Evolutionary conservation across 2,888 invertebrate genomes (phyloP), one percentile per base, ranked within the genome.

Genomic region (Cephus rjabovi): DNA sequence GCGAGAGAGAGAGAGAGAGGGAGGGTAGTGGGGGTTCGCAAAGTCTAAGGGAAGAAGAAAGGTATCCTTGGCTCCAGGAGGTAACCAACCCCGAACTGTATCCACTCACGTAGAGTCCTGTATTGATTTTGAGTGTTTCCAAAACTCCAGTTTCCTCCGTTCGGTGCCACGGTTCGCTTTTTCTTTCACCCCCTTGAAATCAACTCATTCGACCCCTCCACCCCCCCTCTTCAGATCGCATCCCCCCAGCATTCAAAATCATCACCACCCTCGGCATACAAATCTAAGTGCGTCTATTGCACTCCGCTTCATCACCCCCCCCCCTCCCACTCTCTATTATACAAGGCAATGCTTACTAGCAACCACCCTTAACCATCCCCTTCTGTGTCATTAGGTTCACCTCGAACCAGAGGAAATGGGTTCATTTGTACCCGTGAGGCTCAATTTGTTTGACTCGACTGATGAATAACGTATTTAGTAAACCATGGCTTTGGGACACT

Each of bases 111-210:
- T n/a, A 75, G 74, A 75, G 77, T 74, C 77, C 77, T 77, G 77
- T 77, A 77, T 77, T 77, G 77, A 77, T 77, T 77, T 77, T 75
- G 77, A 77, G 75, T 77, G 77, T 75, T 77, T 78, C 76, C 31
- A 77, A 77, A 77, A 75, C 76, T 34, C 68, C 23, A 6, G 30
- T 12, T 30, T 33, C 30, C 30, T 33, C 30, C 30, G 11, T 33
- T 70, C n/a, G 12, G 30, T 70, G 11, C 70, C 30, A 4, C 70
- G 34, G 34, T 40, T 69, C 71, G 34, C 11, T 71, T 35, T 70
- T 71, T 76, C 33, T 23, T n/a, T 31, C 35, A 68, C 68, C 34
- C 40, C 15, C 40, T 40, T 40, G 4, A 15, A 40, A 15, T 15
- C 15, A 4, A 30, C 30, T 70, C 30, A 71, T 15, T 71, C 71